Evolutionary conservation across 2,888 invertebrate genomes (phyloP), one percentile per base, ranked within the genome.

Genomic region (Choreutis nemorana): DNA sequence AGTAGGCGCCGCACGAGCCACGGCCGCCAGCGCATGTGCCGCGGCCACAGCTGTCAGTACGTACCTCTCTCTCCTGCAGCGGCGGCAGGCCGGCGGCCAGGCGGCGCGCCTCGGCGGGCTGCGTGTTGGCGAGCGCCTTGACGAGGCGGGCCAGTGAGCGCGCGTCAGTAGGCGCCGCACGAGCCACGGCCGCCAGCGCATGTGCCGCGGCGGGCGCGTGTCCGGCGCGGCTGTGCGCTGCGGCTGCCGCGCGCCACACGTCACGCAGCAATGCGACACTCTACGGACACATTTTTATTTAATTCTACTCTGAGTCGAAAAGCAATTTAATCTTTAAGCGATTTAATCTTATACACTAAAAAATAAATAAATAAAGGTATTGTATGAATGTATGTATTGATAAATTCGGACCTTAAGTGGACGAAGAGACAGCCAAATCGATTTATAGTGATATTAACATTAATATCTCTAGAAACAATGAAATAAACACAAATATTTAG

Each of bases 91-190:
- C 35, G 3, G 41, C 40, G 1, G 73, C 73, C 9, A 91, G 77
- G 33, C 82, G 75, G 39, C 89, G 81, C 0, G 97, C 97, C 44
- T 90, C 87, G 4, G 73, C 70, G 3, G 90, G 87, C 66, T 96
- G 90, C 48, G 89, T 89, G 62, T 87, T 83, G 0, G 90, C 85
- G 55, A 96, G 93, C 1, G 95, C 94, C 37, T 94, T 87, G 4
- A 97, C 91, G n/a, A 98, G 81, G 39, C 96, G 89, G 2, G 97
- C 97, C 26, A 93, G 68, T 0, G 89, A 87, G 32, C 89, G 87
- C 39, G 82, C 83, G 68, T 96, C 94, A 23, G 81, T 75, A 0
- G 94, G 91, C 42, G 91, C 87, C 2, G 86, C 80, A 54, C 84
- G 83, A 6, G 92, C 81, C 10, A 55, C 50, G 12, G 30, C 32